Evolutionary conservation across 2,888 invertebrate species (phyloP).

Genomic region (Acleris holmiana): DNA sequence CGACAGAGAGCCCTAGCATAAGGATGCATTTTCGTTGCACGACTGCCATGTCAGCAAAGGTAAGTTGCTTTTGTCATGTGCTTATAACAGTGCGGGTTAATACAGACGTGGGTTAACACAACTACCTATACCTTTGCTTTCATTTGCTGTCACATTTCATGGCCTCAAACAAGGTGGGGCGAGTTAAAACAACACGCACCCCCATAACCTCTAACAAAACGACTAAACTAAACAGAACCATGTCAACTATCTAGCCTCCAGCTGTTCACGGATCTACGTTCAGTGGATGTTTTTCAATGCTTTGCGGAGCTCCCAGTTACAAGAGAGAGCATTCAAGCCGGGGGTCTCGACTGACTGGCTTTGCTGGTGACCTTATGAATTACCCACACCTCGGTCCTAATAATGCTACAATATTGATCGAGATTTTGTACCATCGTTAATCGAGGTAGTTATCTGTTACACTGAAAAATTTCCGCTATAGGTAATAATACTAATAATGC

Average conservation of each 20-base stretch:
- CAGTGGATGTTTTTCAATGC: background rate
- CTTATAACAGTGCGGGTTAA: too few species aligned
- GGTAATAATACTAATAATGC: background rate
- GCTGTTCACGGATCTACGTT: background rate
- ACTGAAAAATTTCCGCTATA: background rate
- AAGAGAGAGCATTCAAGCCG: background rate
- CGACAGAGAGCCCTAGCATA: too few species aligned
- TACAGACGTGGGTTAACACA: too few species aligned
- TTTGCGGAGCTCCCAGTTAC: slow-evolving; percentile 4
- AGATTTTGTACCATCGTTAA: background rate
- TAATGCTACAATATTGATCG: slow-evolving; percentile 13
- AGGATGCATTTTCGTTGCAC: too few species aligned
- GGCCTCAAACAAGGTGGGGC: slow-evolving; percentile 6
- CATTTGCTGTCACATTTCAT: slow-evolving; percentile 22
- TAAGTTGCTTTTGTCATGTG: too few species aligned
- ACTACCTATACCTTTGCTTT: background rate
- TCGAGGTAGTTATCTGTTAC: background rate
- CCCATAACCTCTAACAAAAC: slow-evolving; percentile 1
- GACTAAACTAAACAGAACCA: background rate
- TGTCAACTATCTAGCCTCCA: background rate
- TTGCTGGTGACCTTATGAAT: background rate
- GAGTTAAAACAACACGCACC: slow-evolving; percentile 10
- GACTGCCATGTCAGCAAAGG: too few species aligned
- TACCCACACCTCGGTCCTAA: slow-evolving; percentile 1
- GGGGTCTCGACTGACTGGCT: background rate